These are phyloP conservation scores for Prionailurus viverrinus DNA, from an alignment of 2,113 vertebrate species.

Conservation along the genomic window DNA sequence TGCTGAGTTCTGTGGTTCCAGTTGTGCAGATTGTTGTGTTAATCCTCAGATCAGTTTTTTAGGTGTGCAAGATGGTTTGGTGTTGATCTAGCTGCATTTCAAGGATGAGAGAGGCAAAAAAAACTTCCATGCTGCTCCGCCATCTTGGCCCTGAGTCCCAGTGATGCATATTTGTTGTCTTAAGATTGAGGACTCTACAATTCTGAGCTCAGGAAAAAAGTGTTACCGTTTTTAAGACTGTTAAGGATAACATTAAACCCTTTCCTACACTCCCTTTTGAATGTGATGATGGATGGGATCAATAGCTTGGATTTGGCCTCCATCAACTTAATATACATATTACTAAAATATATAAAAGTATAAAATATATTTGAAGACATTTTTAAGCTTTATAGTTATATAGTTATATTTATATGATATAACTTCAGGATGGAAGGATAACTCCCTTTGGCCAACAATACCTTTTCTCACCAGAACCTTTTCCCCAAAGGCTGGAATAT, in stretches of 20 bases:
- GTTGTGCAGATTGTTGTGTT: too few species aligned
- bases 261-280: not conserved
- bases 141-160: too few species aligned
- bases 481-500: not conserved
- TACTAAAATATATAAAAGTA: not conserved
- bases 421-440: not conserved
- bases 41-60: too few species aligned
- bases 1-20: too few species aligned
- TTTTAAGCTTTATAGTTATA: not conserved
- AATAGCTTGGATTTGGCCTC: not conserved
- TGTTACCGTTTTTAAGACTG: not conserved
- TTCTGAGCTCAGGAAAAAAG: not conserved
- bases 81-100: too few species aligned
- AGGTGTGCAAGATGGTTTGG: too few species aligned
- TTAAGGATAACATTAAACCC: not conserved
- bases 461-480: not conserved
- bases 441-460: not conserved
- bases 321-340: not conserved
- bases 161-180: not conserved
- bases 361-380: not conserved
- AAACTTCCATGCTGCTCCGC: too few species aligned
- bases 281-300: not conserved
- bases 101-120: too few species aligned
- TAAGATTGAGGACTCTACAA: not conserved
- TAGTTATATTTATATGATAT: not conserved